Evolutionary conservation across 2,113 vertebrate species (phyloP), one percentile per base, ranked within the genome.

Genomic region (Todiramphus saurophagus): DNA sequence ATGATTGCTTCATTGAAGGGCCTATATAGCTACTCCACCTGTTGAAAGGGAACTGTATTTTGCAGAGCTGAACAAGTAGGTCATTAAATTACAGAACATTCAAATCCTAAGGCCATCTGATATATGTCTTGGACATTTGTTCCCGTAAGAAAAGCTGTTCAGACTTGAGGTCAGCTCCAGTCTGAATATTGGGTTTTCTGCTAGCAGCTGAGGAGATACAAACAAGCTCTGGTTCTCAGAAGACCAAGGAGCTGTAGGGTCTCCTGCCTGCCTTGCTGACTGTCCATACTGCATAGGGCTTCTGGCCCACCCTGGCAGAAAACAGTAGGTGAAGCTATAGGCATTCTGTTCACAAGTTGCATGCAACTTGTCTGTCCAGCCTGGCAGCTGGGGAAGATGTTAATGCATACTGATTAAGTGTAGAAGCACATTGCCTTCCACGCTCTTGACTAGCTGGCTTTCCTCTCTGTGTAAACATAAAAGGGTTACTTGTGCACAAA

Each of bases 161-260:
- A 24, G 17, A 44, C 4, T 25, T n/a, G 31, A 69, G 59, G 14
- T 58, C 41, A 62, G 59, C 17, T 89, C 24, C 31, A 28, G 6
- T 25, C 19, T 46, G 31, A 81, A 74, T 62, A 77, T 1, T 13
- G n/a, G 5, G 30, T 56, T 78, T 87, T 25, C 23, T 41, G 9
- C 55, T 35, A 23, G 43, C 23, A 31, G 11, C 37, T 17, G 56
- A 55, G 89, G 24, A 78, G 19, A 20, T 31, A 3, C 1, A 8
- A 0, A 0, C 15, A 2, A 28, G 5, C 35, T 83, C 23, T 43
- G 11, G 16, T 66, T 50, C 44, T 80, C 27, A 86, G 39, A 56
- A 46, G 35, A 48, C 30, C 48, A 12, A 7, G 64, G 25, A 39
- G 13, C 33, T 77, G 33, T 0, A 39, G 28, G 20, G 8, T n/a